Percentiles rank a stretch among this genome's conserved stretches.
Evolutionary conservation across 2,113 vertebrate genomes (phyloP).

Genomic region (Cryptomyrus ogoouensis): DNA sequence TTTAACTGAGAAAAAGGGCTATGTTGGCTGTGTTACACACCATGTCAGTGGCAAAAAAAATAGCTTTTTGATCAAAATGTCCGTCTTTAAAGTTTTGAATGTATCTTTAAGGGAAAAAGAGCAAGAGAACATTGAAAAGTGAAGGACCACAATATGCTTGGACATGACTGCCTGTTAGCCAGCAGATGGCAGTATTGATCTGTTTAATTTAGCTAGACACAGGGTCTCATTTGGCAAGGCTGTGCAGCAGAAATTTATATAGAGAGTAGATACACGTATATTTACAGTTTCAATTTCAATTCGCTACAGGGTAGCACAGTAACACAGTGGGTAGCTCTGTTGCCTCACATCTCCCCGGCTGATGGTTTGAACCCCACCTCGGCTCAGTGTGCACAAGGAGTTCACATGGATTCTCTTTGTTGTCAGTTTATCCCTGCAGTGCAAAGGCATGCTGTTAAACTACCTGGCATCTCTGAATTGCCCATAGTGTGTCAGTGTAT

Average conservation of each 20-base stretch:
- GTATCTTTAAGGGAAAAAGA: background rate
- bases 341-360: background rate
- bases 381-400: background rate
- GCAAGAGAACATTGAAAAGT: background rate
- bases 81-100: background rate
- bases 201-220: too few relatives aligned
- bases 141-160: background rate
- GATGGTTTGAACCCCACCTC: background rate
- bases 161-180: background rate
- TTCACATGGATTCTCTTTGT: background rate
- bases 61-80: background rate
- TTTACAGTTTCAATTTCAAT: background rate
- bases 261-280: background rate
- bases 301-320: background rate
- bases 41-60: background rate
- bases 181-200: slow-evolving; percentile 13
- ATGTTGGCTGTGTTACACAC: background rate
- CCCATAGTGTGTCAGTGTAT: background rate
- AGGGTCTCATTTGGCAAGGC: background rate
- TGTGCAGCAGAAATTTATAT: background rate
- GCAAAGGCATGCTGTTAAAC: background rate
- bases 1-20: background rate
- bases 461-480: background rate
- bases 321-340: background rate
- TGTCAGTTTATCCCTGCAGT: background rate